Evolutionary conservation across 2,797 vertebrate species (phyloP).

Genomic region (Craterocephalus amniculus): DNA sequence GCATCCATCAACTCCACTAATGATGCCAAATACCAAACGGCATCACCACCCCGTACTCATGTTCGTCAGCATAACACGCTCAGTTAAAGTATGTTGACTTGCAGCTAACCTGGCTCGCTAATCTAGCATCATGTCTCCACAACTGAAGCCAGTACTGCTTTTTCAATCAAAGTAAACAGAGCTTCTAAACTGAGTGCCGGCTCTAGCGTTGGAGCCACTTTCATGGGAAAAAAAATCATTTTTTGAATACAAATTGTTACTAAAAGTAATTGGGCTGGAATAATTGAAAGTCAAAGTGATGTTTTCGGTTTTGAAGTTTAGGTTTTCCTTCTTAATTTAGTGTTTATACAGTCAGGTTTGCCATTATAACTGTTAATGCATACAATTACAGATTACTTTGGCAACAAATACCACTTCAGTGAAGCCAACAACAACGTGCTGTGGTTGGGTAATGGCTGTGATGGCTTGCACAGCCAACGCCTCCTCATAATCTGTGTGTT

Average conservation of each 20-base stretch:
- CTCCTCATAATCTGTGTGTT: background rate
- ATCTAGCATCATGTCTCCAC: background rate
- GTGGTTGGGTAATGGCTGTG: background rate
- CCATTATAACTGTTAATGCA: background rate
- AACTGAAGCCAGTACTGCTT: background rate
- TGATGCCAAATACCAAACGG: too few species aligned
- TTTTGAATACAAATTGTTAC: background rate
- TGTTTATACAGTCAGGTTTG: background rate
- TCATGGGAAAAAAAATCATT: background rate
- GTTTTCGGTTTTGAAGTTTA: background rate
- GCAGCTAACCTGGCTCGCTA: too few species aligned
- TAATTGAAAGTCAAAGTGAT: background rate
- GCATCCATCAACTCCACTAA: too few species aligned
- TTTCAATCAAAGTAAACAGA: too few species aligned
- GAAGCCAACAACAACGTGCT: background rate
- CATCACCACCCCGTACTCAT: too few species aligned
- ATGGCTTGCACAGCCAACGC: background rate
- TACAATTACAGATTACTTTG: background rate
- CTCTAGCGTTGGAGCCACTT: background rate
- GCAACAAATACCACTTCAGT: background rate
- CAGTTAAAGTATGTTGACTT: too few species aligned
- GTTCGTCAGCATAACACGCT: too few species aligned
- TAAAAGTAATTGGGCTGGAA: background rate
- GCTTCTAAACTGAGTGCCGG: background rate
- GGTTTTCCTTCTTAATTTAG: background rate